Evolutionary conservation across 2,888 invertebrate species (phyloP).

Genomic region (Drosophila villosipedis): DNA sequence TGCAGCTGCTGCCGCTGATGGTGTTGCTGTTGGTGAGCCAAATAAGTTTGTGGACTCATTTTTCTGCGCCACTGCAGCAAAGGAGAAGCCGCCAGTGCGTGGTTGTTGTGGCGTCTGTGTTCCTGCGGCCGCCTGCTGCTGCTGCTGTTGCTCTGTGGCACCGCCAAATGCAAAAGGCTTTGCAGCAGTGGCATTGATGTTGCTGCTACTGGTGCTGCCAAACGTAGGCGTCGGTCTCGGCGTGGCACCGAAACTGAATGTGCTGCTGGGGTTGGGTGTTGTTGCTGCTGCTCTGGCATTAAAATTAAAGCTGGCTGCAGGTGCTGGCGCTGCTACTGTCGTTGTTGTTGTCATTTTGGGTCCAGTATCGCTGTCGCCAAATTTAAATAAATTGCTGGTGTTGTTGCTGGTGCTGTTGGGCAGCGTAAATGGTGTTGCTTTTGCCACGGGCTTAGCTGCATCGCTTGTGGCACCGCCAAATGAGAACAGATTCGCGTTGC

Average conservation of each 20-base stretch:
- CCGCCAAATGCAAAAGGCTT: conserved; percentile 54
- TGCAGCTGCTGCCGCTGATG: not conserved
- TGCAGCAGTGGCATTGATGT: conserved; percentile 14
- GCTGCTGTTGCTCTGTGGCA: conserved; percentile 37
- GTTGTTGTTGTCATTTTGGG: not conserved
- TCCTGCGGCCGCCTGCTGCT: conserved; percentile 8
- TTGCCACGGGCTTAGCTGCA: conserved; percentile 26
- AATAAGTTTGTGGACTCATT: conserved; percentile 53
- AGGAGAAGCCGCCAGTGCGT: conserved; percentile 57
- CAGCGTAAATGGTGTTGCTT: conserved; percentile 25
- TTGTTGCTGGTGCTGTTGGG: conserved; percentile 14
- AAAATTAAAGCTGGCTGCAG: conserved; percentile 11
- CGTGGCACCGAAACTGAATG: conserved; percentile 27
- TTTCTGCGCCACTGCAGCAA: conserved; percentile 37
- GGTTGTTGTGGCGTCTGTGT: conserved; percentile 6
- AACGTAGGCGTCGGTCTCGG: conserved; percentile 31
- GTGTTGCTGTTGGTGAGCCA: conserved; percentile 24
- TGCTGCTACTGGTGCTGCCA: conserved; percentile 27
- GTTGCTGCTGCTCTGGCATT: conserved; percentile 12
- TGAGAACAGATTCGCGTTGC: conserved; percentile 26
- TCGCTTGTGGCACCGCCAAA: conserved; percentile 23
- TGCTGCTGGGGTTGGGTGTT: not conserved
- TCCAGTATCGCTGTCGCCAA: conserved; percentile 27
- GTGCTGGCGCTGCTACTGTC: not conserved
- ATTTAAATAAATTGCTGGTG: conserved; percentile 24